Evolutionary conservation across 2,113 vertebrate genomes (phyloP), one percentile per base, ranked within the genome.

Genomic region (Crotalus tigris): DNA sequence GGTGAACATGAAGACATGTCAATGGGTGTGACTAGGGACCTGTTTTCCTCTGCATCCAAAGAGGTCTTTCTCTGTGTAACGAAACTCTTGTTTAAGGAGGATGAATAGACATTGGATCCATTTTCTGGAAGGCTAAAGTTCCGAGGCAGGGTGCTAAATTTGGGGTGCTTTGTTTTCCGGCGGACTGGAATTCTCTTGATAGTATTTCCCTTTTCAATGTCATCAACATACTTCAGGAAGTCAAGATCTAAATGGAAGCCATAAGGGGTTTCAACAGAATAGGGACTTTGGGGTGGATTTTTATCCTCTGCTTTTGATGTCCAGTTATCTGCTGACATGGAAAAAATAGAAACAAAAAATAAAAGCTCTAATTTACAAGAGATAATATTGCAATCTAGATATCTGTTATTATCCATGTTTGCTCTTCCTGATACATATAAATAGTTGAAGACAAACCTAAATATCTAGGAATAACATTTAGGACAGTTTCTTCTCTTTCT

Each of bases 161-260:
- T 99, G 0, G 98, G 98, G 81, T 98, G 98, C 93, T 98, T 99
- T 95, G 98, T 97, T 94, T 98, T 97, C 58, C 99, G 97, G 93
- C 99, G 99, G 96, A 99, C 98, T 93, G 99, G 98, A 64, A 99
- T 98, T 95, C 98, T 98, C 94, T 98, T 98, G 97, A 99, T 99
- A 94, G 99, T 99, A 96, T 99, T 98, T 54, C 99, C 99, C 96
- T 99, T 99, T 97, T 99, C 99, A 2, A 99, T 99, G 96, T 99
- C 99, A 0, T 99, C 99, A 89, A 99, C 99, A 23, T 99, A 99
- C 94, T 99, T 99, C 88, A 99, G 98, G 97, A 99, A 99, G 97
- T 99, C 99, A 94, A 99, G 97, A 96, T 99, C 99, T 95, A 99
- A 92, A 95, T 99, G 99, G 95, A 99, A 99, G 94, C 99, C 99